phyloP scores from a whole-genome alignment of 2,888 invertebrate species.

The Scrobipalpa costella region DNA sequence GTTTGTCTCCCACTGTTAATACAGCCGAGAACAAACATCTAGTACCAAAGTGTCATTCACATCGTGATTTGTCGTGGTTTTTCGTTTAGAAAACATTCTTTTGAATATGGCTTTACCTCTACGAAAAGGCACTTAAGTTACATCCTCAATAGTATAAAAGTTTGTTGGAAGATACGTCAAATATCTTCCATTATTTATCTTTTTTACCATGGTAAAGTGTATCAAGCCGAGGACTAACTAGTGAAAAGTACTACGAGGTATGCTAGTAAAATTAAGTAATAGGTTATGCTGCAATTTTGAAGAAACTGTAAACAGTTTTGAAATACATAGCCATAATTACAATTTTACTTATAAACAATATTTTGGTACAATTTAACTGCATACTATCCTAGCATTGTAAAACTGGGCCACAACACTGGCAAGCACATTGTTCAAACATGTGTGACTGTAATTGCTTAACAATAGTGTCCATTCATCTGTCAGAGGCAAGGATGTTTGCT shows the following conservation, averaged over 20 bases:
- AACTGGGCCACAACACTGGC: conserved; percentile 10
- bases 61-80: conserved; percentile 1
- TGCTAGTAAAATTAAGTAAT: too few relatives aligned
- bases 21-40: background rate
- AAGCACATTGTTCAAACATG: background rate
- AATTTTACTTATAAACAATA: too few relatives aligned
- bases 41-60: background rate
- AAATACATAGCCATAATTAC: too few relatives aligned
- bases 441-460: conserved; percentile 27
- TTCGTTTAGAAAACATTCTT: background rate
- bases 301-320: too few relatives aligned
- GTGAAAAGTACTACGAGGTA: too few relatives aligned
- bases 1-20: conserved; percentile 15
- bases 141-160: background rate
- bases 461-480: conserved; percentile 33
- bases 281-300: too few relatives aligned
- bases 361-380: background rate
- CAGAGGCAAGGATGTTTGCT: conserved; percentile 49
- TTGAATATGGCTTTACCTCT: background rate
- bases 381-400: background rate
- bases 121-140: background rate
- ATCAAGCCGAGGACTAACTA: too few relatives aligned
- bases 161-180: background rate
- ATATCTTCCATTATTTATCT: background rate
- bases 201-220: too few relatives aligned